Evolutionary conservation across 2,888 invertebrate species (phyloP).

Genomic region (Caenorhabditis sp.): DNA sequence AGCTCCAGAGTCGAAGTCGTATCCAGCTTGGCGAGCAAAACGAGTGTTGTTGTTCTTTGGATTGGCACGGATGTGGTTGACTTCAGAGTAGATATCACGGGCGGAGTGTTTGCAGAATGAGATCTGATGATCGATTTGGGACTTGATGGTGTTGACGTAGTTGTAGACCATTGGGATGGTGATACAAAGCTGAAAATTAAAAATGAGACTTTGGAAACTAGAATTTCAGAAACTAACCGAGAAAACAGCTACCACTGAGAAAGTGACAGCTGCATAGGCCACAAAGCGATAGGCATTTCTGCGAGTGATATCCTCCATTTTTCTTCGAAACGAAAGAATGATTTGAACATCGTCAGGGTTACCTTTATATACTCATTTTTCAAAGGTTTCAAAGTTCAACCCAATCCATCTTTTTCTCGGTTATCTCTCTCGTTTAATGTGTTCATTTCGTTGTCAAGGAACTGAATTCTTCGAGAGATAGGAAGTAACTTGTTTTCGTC

Average conservation of each 20-base stretch:
- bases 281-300: constrained; percentile 63
- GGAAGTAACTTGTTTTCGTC: constrained; percentile 42
- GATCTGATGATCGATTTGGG: constrained; percentile 67
- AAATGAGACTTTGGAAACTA: constrained; percentile 34
- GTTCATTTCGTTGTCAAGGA: constrained; percentile 39
- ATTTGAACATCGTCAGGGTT: constrained; percentile 6
- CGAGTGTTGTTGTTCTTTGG: constrained; percentile 63
- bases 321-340: constrained; percentile 36
- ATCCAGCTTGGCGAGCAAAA: constrained; percentile 72
- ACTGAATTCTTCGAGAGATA: constrained; percentile 12
- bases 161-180: constrained; percentile 69
- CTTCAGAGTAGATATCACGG: constrained; percentile 75
- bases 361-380: constrained; percentile 36
- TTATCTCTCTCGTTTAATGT: constrained; percentile 21
- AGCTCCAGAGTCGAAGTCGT: constrained; percentile 60
- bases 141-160: constrained; percentile 67
- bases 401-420: constrained; percentile 29
- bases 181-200: constrained; percentile 55
- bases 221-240: constrained; percentile 36
- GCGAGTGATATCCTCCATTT: constrained; percentile 59
- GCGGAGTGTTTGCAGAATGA: constrained; percentile 72
- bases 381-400: constrained; percentile 34
- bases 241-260: constrained; percentile 63
- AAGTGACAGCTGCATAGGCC: constrained; percentile 64
- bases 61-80: constrained; percentile 69